Evolutionary conservation across 2,113 vertebrate genomes (phyloP).

Genomic region (Sylvietta virens): DNA sequence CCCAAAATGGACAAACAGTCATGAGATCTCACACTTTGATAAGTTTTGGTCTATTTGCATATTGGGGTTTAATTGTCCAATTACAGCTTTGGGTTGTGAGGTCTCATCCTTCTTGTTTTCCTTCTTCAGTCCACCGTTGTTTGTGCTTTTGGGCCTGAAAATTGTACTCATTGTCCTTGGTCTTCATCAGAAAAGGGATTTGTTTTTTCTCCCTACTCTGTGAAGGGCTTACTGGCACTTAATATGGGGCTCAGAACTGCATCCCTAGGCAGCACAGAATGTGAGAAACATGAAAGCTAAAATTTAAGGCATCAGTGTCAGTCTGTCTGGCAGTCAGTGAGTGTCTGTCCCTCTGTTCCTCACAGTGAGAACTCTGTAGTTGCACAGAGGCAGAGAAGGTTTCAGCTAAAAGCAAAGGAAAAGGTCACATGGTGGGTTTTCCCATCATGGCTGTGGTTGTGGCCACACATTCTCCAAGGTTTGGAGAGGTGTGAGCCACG

Average conservation of each 20-base stretch:
- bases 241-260: neutral
- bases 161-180: too few relatives aligned
- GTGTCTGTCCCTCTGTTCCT: neutral
- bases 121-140: too few relatives aligned
- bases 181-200: too few relatives aligned
- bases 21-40: neutral
- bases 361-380: fast-evolving
- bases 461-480: neutral
- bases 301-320: neutral
- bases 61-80: too few relatives aligned
- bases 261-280: neutral
- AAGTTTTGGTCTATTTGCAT: too few relatives aligned
- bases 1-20: neutral
- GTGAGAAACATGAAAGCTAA: too few relatives aligned
- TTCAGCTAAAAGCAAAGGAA: neutral
- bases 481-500: neutral
- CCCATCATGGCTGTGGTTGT: neutral
- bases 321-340: neutral
- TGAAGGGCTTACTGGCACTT: too few relatives aligned
- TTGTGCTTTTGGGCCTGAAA: too few relatives aligned
- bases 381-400: neutral
- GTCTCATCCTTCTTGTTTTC: too few relatives aligned
- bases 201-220: too few relatives aligned
- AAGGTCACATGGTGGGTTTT: neutral
- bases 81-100: too few relatives aligned